Evolutionary conservation across 2,888 invertebrate genomes (phyloP).

Genomic region (Itoplectis maculator): DNA sequence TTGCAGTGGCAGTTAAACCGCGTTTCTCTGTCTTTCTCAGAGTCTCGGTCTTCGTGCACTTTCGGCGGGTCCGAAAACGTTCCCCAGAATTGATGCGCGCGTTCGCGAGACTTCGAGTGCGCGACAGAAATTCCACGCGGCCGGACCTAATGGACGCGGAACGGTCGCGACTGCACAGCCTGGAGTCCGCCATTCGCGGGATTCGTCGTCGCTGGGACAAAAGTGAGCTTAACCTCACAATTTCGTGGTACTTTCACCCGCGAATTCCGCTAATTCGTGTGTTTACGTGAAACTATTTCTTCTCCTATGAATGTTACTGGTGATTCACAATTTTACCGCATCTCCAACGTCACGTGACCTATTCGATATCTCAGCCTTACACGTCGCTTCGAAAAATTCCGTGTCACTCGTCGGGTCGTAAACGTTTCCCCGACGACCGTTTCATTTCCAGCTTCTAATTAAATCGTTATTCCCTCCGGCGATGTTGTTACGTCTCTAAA

Average conservation of each 20-base stretch:
- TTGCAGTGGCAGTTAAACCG: slow-evolving; percentile 46
- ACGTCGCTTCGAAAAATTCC: no score
- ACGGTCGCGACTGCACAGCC: not conserved
- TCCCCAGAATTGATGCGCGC: slow-evolving; percentile 19
- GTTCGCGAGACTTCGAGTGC: not conserved
- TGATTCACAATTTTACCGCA: no score
- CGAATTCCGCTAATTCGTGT: not conserved
- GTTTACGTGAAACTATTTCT: not conserved
- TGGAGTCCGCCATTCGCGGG: not conserved
- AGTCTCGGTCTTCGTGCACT: not conserved
- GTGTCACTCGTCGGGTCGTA: no score
- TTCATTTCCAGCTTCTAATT: no score
- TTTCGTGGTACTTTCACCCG: not conserved
- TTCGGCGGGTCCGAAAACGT: slow-evolving; percentile 3
- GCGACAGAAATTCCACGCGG: not conserved
- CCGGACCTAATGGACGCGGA: not conserved
- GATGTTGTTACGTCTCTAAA: no score
- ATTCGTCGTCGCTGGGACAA: not conserved
- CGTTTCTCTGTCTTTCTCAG: not conserved
- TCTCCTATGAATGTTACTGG: not conserved
- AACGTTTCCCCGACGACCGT: no score
- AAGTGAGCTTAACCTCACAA: not conserved
- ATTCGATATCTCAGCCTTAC: no score
- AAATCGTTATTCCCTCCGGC: no score
- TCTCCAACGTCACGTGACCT: no score